Evolutionary conservation across 2,888 invertebrate species (phyloP).

Genomic region (Mimachlamys varia): DNA sequence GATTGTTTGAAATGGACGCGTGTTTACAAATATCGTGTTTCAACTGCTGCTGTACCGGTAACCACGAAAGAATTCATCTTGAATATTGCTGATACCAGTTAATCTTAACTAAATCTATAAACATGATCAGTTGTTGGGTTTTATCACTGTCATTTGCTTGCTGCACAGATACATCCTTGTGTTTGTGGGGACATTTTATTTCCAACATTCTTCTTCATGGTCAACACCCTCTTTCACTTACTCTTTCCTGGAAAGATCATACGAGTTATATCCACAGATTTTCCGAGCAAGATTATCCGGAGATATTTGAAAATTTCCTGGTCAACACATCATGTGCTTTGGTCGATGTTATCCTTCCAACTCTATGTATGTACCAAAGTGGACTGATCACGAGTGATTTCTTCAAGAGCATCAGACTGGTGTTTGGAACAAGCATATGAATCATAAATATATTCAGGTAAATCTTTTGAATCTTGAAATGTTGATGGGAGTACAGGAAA

Average conservation of each 20-base stretch:
- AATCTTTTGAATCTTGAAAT: too few relatives aligned
- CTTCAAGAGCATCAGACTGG: conserved; percentile 32
- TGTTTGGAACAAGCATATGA: too few relatives aligned
- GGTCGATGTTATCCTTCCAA: conserved; percentile 37
- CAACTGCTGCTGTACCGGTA: too few relatives aligned
- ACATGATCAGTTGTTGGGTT: too few relatives aligned
- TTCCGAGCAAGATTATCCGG: conserved; percentile 25
- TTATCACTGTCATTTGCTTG: conserved; percentile 43
- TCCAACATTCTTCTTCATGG: conserved; percentile 41
- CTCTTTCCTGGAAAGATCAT: conserved; percentile 26
- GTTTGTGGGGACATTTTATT: conserved; percentile 54
- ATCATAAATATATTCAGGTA: too few relatives aligned
- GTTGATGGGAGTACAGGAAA: too few relatives aligned
- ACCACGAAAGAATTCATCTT: too few relatives aligned
- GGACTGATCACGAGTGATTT: conserved; percentile 40
- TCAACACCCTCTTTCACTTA: conserved; percentile 21
- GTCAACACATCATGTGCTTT: conserved; percentile 43
- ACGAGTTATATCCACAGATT: background rate
- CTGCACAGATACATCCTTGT: conserved; percentile 32
- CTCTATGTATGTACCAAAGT: conserved; percentile 44
- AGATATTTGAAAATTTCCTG: background rate
- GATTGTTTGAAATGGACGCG: too few relatives aligned
- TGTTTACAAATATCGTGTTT: too few relatives aligned
- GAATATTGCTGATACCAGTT: conserved; percentile 39
- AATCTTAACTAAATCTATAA: conserved; percentile 46